Evolutionary conservation across 2,113 vertebrate genomes (phyloP), one percentile per base, ranked within the genome.

Genomic region (Pseudolaguvia tuberculata): DNA sequence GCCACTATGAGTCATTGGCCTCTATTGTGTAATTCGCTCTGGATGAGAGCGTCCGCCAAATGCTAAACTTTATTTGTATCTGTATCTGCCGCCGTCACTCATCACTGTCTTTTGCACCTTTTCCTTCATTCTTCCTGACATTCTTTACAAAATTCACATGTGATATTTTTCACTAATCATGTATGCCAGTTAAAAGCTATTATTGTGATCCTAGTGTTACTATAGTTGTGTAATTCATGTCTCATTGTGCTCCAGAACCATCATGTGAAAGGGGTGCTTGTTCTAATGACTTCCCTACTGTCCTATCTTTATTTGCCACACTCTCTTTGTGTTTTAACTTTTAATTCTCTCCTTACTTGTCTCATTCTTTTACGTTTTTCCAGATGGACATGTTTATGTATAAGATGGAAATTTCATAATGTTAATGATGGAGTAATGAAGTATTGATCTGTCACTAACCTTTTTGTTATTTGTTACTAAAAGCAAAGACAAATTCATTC

Each of bases 321-420:
- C 18, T 61, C 25, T 61, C 9, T 3, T 13, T 27, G 39, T 42
- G 39, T 9, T 42, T 42, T 42, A 42, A 42, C 39, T 62, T 42
- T 62, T 35, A 20, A 13, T 4, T 10, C 27, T 59, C 31, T n/a
- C 10, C 39, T 61, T 61, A n/a, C 35, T 14, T 65, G n/a, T 25
- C 39, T 47, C 51, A 70, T n/a, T 56, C n/a, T 39, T 15, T 21
- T 25, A 14, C 21, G 20, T 14, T 47, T 51, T 27, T 61, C 17
- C 57, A 61, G 47, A 51, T 61, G 71, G 23, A 23, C 29, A 51
- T 51, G 52, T 61, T 35, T 61, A 61, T 73, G 71, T 14, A 73
- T 73, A 61, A 72, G 42, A 59, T 27, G 13, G 48, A 23, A 45
- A n/a, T 35, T 21, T 35, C 67, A 17, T 70, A 23, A 2, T 45